A percentile compares a stretch with the other conserved stretches of the same genome.
phyloP scores from a whole-genome alignment of 2,888 invertebrate species.

The Agrochola lychnidis region DNA sequence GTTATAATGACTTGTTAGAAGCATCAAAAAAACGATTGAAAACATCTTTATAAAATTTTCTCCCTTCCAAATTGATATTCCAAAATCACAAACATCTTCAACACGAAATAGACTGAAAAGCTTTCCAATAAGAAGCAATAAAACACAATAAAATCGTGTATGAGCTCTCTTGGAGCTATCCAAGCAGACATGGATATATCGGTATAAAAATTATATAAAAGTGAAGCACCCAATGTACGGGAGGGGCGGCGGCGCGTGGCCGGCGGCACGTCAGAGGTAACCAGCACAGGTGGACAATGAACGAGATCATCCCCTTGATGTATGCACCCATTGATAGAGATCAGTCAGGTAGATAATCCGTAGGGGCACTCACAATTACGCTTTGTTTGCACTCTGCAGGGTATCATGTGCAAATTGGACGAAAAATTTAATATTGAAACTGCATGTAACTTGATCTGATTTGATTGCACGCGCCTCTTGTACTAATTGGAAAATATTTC shows the following conservation, averaged over 20 bases:
- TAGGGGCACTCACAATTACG: slow-evolving; percentile 80
- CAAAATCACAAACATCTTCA: slow-evolving; percentile 31
- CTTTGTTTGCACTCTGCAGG: slow-evolving; percentile 76
- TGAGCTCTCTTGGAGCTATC: slow-evolving; percentile 47
- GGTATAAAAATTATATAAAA: slow-evolving; percentile 65
- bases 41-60: background rate
- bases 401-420: slow-evolving; percentile 60
- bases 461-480: slow-evolving; percentile 25
- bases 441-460: slow-evolving; percentile 42
- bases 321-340: slow-evolving; percentile 75
- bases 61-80: slow-evolving; percentile 2
- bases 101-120: slow-evolving; percentile 39
- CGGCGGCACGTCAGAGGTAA: slow-evolving; percentile 84
- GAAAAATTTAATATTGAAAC: slow-evolving; percentile 40
- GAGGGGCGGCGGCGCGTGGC: slow-evolving; percentile 69
- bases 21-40: background rate
- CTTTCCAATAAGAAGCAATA: slow-evolving; percentile 64
- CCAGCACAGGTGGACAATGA: slow-evolving; percentile 70
- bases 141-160: slow-evolving; percentile 59
- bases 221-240: slow-evolving; percentile 63
- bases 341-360: slow-evolving; percentile 88
- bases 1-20: background rate
- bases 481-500: slow-evolving; percentile 23
- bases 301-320: slow-evolving; percentile 71
- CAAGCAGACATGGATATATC: slow-evolving; percentile 54